Base-by-base conservation (phyloP, 2,888 invertebrate genomes). In the Idaea biselata region DNA sequence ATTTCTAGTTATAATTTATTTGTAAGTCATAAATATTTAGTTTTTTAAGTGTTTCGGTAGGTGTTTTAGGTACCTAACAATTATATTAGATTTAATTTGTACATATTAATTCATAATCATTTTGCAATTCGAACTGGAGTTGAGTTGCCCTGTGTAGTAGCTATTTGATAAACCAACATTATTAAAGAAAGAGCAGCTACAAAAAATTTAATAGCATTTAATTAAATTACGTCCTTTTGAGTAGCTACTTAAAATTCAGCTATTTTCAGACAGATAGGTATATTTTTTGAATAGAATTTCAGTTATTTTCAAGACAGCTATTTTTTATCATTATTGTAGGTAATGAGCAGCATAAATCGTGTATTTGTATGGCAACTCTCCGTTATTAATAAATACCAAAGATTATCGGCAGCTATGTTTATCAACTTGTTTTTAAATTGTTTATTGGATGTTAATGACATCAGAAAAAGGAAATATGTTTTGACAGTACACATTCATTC, bases 91-190 rank as follows among this genome's bases (percentile, higher is more conserved):
- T 44, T 14, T 11, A 56, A 44, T 44, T 44, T 44, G 44, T 44
- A 44, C 44, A 44, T 44, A 44, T 8, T 44, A 44, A 44, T 44
- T 18, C 18, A 18, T 56, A 1, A 11, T 18, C 8, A 18, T 18
- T 44, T 44, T 8, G 44, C 44, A 44, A 44, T 44, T 7, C 25
- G 14, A 44, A 44, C 44, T 11, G 44, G 44, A 44, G 44, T 44
- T 60, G 60, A 58, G 60, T 75, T 76, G 80, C 80, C 79, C 80
- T 69, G 53, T 68, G 73, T 67, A 68, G 82, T 78, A 81, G 81
- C 81, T 80, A 74, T 58, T 44, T 17, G 17, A 25, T 25, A 25
- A 25, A 25, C 25, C 25, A 25, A 25, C 25, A 25, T 25, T 25
- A 25, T 25, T 25, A 25, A 3, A 25, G 25, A 55, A 55, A 14